Evolutionary conservation across 2,888 invertebrate genomes (phyloP), one percentile per base, ranked within the genome.

Genomic region (Temnothorax unifasciatus): DNA sequence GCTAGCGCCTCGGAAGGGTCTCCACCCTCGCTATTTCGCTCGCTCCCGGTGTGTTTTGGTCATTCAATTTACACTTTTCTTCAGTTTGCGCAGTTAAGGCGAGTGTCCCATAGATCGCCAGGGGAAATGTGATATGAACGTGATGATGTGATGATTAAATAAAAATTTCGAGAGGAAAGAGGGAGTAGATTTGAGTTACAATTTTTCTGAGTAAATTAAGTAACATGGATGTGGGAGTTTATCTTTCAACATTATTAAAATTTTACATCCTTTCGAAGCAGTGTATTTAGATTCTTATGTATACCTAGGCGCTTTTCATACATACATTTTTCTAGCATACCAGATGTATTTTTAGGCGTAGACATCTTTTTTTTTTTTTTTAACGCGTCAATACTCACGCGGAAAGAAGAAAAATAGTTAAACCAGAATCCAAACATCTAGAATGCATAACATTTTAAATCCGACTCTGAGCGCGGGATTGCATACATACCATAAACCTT

Each of bases 31-130:
- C 41, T 41, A 68, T 44, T 63, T 74, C 52, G 1, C 9, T 25
- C 29, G 5, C 47, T 34, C 71, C 34, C 84, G 59, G 11, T 66
- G 25, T 73, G 44, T 77, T 74, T 63, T 71, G 57, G 18, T 85
- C 84, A 69, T 90, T 89, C 85, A 84, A 89, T 90, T 87, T 83
- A 77, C 76, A 66, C 69, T 83, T 73, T 41, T 75, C 52, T 54
- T 29, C 21, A 34, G 25, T 73, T 71, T 73, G 47, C 15, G 4
- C 64, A 3, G 64, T 54, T 41, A 66, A 66, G n/a, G 8, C n/a
- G n/a, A 50, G 13, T 6, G 13, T 18, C 38, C 9, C n/a, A 34
- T 13, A 38, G 21, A 64, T 64, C 41, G 13, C 38, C 38, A 21
- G 38, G 52, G 18, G n/a, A 64, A 76, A 76, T 18, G 38, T 34